phyloP scores from a whole-genome alignment of 2,113 vertebrate genomes.

The Macquaria ambigua region DNA sequence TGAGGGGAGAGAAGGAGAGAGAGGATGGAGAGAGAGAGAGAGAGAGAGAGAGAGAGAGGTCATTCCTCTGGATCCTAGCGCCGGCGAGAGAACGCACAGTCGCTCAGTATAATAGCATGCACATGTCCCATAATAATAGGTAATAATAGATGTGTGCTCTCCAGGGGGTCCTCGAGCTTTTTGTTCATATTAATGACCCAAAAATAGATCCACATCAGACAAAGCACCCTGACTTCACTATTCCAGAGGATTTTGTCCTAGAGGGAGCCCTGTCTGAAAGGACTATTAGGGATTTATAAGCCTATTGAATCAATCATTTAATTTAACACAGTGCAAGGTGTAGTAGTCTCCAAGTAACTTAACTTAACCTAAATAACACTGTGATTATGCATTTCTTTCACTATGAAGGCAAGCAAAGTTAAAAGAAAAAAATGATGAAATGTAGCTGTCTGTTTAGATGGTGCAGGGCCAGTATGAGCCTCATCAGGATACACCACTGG shows the following conservation, averaged over 20 bases:
- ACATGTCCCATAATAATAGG: conserved; percentile 38
- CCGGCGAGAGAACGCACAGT: conserved; percentile 44
- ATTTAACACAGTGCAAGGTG: background rate
- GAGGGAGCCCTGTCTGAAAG: background rate
- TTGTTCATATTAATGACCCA: conserved; percentile 17
- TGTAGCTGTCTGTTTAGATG: too few species aligned
- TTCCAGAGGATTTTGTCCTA: background rate
- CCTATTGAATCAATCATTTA: background rate
- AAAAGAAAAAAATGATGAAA: background rate
- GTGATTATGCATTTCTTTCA: background rate
- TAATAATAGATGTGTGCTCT: conserved; percentile 46
- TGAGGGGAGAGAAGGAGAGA: conserved; percentile 57
- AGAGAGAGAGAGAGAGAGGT: conserved; percentile 56
- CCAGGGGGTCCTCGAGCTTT: conserved; percentile 24
- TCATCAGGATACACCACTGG: too few species aligned
- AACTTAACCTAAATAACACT: background rate
- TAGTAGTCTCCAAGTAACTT: background rate
- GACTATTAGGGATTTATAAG: background rate
- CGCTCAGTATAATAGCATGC: conserved; percentile 10
- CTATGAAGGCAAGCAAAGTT: background rate
- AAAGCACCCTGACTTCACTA: background rate
- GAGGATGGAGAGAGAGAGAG: conserved; percentile 52
- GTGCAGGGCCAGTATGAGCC: background rate
- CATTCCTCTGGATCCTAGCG: conserved; percentile 85
- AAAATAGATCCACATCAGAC: conserved; percentile 34